phyloP scores from a whole-genome alignment of 2,888 invertebrate genomes.

The Hydropsyche betteni region DNA sequence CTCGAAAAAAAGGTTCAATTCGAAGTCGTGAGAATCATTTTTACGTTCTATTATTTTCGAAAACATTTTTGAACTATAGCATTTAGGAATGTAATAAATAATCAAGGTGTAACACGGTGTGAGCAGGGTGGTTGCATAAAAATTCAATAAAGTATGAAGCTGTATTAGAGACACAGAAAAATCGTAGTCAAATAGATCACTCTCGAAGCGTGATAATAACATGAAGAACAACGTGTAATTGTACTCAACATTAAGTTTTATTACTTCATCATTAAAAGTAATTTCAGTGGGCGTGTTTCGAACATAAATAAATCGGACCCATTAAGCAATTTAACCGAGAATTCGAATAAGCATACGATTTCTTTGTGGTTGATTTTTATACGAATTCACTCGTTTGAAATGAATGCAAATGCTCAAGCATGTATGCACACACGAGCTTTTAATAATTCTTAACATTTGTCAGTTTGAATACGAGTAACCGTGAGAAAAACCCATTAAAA shows the following conservation, averaged over 20 bases:
- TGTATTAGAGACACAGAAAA: not conserved
- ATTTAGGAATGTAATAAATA: too few relatives aligned
- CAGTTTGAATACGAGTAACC: not conserved
- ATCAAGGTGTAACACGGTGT: too few relatives aligned
- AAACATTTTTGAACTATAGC: too few relatives aligned
- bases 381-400: not conserved
- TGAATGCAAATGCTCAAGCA: not conserved
- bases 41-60: too few relatives aligned
- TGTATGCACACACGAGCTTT: not conserved
- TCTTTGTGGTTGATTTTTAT: slow-evolving; percentile 9
- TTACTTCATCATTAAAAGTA: slow-evolving; percentile 36
- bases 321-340: slow-evolving; percentile 13
- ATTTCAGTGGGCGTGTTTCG: slow-evolving; percentile 32
- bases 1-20: too few relatives aligned
- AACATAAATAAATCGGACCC: slow-evolving; percentile 23
- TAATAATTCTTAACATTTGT: slow-evolving; percentile 4
- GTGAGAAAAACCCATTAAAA: slow-evolving; percentile 3
- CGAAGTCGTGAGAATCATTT: too few relatives aligned
- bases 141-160: slow-evolving; percentile 4
- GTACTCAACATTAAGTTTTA: slow-evolving; percentile 26
- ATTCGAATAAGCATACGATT: slow-evolving; percentile 19
- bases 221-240: slow-evolving; percentile 17
- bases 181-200: slow-evolving; percentile 28
- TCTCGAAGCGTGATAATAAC: slow-evolving; percentile 34
- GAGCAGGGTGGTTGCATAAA: not conserved